Base-by-base conservation (phyloP, 2,113 vertebrate genomes). In the Sterna hirundo region DNA sequence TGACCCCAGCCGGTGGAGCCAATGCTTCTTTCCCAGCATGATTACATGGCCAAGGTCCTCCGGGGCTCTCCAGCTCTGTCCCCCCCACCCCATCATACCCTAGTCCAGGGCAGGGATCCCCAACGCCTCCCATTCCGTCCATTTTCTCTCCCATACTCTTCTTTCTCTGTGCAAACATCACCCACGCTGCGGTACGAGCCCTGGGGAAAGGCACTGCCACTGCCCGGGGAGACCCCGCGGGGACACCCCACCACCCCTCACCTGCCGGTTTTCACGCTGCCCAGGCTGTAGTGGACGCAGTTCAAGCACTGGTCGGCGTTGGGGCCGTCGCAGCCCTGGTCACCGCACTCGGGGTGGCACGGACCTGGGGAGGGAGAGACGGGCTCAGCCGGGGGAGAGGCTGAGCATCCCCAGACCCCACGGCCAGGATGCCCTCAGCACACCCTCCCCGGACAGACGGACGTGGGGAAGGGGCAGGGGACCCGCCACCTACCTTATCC, bases 261-360 rank as follows among this genome's bases (percentile, higher is more conserved):
- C 99, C 99, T 99, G 97, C 98, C 98, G 2, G 96, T 97, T 97
- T 98, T 99, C 89, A 98, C 5, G 23, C 78, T 99, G 83, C 99
- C 98, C 83, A 98, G 97, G 95, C 99, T 99, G 97, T 98, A 99
- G 98, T 99, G 99, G 97, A 99, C 87, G 62, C 99, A 99, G 97
- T 98, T 99, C 95, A 99, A 97, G 90, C 99, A 99, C 92, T 99
- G 99, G 83, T 99, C 99, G 0, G 98, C 98, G 0, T 94, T 97
- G 55, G 99, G 98, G 29, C 99, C 99, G 0, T 99, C 99, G 0
- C 99, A 99, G 96, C 98, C 99, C 96, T 99, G 98, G 97, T 99
- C 97, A 6, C 99, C 99, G 22, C 99, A 99, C 90, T 99, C 98
- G 0, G 95, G 98, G 94, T 99, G 98, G 93, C 99, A 99, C 0